Evolutionary conservation across 2,113 vertebrate species (phyloP).

Genomic region (Ictalurus furcatus): DNA sequence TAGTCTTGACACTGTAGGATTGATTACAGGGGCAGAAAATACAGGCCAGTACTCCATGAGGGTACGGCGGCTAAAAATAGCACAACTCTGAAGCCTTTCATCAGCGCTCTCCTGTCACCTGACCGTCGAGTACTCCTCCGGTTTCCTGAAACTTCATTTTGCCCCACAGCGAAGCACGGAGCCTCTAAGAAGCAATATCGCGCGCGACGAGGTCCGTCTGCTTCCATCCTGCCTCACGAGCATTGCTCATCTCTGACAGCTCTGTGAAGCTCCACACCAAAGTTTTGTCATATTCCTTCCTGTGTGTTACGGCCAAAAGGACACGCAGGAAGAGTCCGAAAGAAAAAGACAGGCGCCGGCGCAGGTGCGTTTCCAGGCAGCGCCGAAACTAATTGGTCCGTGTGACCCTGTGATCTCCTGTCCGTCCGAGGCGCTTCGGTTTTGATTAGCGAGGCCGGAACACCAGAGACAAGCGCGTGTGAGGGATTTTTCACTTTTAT

Average conservation of each 20-base stretch:
- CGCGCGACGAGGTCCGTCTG: not conserved
- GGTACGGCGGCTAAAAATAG: not conserved
- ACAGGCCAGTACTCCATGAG: constrained; percentile 16
- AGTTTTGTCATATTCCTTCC: constrained; percentile 34
- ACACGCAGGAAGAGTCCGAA: not conserved
- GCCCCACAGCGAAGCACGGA: not conserved
- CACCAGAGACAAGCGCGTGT: constrained; percentile 46
- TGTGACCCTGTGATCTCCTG: constrained; percentile 33
- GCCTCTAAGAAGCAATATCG: not conserved
- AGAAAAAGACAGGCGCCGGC: constrained; percentile 10
- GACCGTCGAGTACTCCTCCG: not conserved
- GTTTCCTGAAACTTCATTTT: not conserved
- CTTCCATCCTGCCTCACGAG: constrained; percentile 1
- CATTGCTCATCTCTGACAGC: constrained; percentile 43
- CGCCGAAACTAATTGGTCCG: constrained; percentile 44
- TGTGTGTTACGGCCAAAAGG: constrained; percentile 9
- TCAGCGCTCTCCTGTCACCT: constrained; percentile 2
- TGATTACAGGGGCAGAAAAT: constrained; percentile 29
- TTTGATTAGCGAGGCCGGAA: constrained; percentile 54
- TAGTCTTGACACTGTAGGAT: not conserved
- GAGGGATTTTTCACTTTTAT: constrained; percentile 57
- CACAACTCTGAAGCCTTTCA: not conserved
- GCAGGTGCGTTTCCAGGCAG: constrained; percentile 24
- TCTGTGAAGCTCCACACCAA: constrained; percentile 26
- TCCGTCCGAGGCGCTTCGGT: constrained; percentile 42